Evolutionary conservation across 1,140 invertebrate genomes (phyloP), one percentile per base, ranked within the genome.

Genomic region (Drosophila trapezifrons): DNA sequence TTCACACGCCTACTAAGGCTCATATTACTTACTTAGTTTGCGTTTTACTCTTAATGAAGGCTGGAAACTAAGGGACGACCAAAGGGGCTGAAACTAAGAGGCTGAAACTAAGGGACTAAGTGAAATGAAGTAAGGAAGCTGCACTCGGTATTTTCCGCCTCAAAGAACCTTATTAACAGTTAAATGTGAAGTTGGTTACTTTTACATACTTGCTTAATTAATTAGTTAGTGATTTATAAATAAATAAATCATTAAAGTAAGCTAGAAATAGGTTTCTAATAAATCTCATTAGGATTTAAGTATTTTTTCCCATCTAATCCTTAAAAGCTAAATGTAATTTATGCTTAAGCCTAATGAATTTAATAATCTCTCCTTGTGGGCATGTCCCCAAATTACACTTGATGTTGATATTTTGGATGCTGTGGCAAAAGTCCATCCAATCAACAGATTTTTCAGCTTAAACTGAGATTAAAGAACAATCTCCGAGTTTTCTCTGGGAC

Each of bases 11-110:
- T 76, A 76, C 82, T 87, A 82, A 70, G 49, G 63, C 85, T 86
- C 82, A 79, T 70, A 87, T 82, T 86, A 87, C 82, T 87, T 87
- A 86, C 78, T 86, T 86, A 86, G 79, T 87, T 69, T 87, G 75
- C 79, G 58, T 72, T 87, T 82, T 79, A 40, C 51, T 64, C 64
- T 18, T 56, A 70, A 70, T 70, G 40, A 70, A 70, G 66, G 51
- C 32, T 2, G 18, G 7, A 9, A 35, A 12, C 27, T 18, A 13
- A 7, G 20, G 17, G 17, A 12, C n/a, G n/a, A n/a, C n/a, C 29
- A 4, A 32, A 32, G 29, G 9, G 3, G 29, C 29, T 32, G 29
- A 32, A 32, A 32, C 29, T 12, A 32, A 32, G 29, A 10, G 3
- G 29, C 29, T 32, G 29, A 32, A 32, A 32, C 29, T 32, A 32